A percentile compares a stretch with the other conserved stretches of the same genome.
Evolutionary conservation across 2,888 invertebrate genomes (phyloP).

Genomic region (Sinohyriopsis cumingii): DNA sequence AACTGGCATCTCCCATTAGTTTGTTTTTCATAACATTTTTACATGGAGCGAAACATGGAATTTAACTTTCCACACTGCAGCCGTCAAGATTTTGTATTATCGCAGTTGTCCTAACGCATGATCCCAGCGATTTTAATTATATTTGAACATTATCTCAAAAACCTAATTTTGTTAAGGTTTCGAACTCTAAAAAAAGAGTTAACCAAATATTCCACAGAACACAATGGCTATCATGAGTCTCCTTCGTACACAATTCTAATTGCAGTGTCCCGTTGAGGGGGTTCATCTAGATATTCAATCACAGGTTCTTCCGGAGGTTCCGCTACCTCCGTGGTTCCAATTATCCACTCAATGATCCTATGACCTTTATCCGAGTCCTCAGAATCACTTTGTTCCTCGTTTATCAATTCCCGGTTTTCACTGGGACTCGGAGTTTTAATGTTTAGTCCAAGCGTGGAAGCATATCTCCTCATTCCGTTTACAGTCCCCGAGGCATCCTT

Average conservation of each 20-base stretch:
- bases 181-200: too few relatives aligned
- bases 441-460: slow-evolving; percentile 32
- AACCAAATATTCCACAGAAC: too few relatives aligned
- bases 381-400: slow-evolving; percentile 29
- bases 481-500: slow-evolving; percentile 14
- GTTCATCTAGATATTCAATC: slow-evolving; percentile 44
- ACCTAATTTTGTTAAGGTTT: too few relatives aligned
- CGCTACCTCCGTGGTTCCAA: slow-evolving; percentile 38
- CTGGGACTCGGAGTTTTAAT: slow-evolving; percentile 20
- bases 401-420: slow-evolving; percentile 15
- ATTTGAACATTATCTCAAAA: too few relatives aligned
- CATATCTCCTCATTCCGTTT: slow-evolving; percentile 39
- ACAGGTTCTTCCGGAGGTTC: slow-evolving; percentile 41
- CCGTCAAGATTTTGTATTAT: too few relatives aligned
- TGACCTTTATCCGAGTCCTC: slow-evolving; percentile 42
- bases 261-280: slow-evolving; percentile 48
- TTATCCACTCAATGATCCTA: slow-evolving; percentile 44
- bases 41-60: too few relatives aligned
- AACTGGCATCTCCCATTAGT: too few relatives aligned
- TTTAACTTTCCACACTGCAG: too few relatives aligned
- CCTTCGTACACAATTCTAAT: slow-evolving; percentile 45
- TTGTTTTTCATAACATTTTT: too few relatives aligned
- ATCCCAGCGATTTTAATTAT: too few relatives aligned
- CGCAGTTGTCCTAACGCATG: too few relatives aligned
- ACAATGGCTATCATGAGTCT: slow-evolving; percentile 25